Evolutionary conservation across 2,888 invertebrate species (phyloP), one percentile per base, ranked within the genome.

Genomic region (Lasioglossum pauxillum): DNA sequence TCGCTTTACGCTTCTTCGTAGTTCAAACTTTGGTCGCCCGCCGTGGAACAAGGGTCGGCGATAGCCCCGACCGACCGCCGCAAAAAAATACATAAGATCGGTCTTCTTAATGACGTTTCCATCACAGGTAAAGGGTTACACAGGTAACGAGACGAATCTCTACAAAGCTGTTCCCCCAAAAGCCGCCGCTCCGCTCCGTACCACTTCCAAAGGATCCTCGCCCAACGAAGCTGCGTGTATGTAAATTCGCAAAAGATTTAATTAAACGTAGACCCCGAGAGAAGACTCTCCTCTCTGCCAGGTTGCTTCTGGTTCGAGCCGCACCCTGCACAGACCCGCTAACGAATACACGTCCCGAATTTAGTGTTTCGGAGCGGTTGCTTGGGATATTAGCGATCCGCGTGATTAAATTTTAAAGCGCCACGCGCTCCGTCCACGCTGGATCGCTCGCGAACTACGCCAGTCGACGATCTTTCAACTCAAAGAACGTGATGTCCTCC

Each of bases 191-290:
- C 82, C 60, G 60, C 60, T 12, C 60, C 60, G 60, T 16, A 7
- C 83, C 88, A 86, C 90, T 90, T 90, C 92, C 87, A 92, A 93
- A 93, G 93, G 93, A 93, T 93, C 92, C 91, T 90, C 88, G 64
- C 69, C 86, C 89, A 84, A 90, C 89, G 90, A 87, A 88, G 82
- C 89, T 78, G 88, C 89, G 90, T 91, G 88, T 91, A 95, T 94
- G 94, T 92, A 94, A 94, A 95, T 95, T 94, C 92, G 90, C 91
- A 91, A 93, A 94, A 93, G 94, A 95, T 95, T 95, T 95, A 94
- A 95, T 95, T 95, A 94, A 94, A 93, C 93, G 90, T 90, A 90
- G 90, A 87, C 90, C 89, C 83, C 87, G 90, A 85, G 89, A 92
- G 88, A 86, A 86, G 89, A 87, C 82, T 84, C 78, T 78, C 79